Evolutionary conservation across 1,140 invertebrate species (phyloP).

Genomic region (Atta colombica): DNA sequence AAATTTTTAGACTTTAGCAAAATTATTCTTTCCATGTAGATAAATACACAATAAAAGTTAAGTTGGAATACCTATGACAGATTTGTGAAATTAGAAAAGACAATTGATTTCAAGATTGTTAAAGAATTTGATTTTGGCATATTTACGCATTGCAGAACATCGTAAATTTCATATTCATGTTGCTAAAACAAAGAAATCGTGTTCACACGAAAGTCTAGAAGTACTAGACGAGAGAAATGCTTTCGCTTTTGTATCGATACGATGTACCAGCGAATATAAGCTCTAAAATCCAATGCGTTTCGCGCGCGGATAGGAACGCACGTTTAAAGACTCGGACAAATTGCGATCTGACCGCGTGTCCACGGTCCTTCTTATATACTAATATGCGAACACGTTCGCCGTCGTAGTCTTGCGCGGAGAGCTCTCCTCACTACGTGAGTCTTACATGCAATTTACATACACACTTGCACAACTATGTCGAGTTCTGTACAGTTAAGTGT

Average conservation of each 20-base stretch:
- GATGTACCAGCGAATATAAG: not conserved
- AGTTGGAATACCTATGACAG: not conserved
- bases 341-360: slow-evolving; percentile 63
- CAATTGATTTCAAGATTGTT: not conserved
- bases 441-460: slow-evolving; percentile 4
- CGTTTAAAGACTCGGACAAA: slow-evolving; percentile 71
- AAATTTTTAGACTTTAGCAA: too few species aligned
- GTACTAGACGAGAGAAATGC: not conserved
- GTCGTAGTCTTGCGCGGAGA: slow-evolving; percentile 8
- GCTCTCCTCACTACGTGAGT: slow-evolving; percentile 18
- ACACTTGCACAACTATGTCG: slow-evolving; percentile 33
- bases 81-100: not conserved
- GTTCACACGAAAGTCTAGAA: not conserved
- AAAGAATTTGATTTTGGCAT: not conserved
- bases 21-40: too few species aligned
- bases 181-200: not conserved
- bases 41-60: not conserved
- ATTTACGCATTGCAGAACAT: not conserved
- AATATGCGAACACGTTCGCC: slow-evolving; percentile 47
- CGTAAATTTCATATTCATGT: not conserved
- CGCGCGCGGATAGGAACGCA: slow-evolving; percentile 56
- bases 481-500: slow-evolving; percentile 42
- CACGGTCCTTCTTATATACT: slow-evolving; percentile 54
- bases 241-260: not conserved
- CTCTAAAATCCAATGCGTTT: slow-evolving; percentile 1